phyloP scores from a whole-genome alignment of 2,888 invertebrate species.

The Dicycla oo region DNA sequence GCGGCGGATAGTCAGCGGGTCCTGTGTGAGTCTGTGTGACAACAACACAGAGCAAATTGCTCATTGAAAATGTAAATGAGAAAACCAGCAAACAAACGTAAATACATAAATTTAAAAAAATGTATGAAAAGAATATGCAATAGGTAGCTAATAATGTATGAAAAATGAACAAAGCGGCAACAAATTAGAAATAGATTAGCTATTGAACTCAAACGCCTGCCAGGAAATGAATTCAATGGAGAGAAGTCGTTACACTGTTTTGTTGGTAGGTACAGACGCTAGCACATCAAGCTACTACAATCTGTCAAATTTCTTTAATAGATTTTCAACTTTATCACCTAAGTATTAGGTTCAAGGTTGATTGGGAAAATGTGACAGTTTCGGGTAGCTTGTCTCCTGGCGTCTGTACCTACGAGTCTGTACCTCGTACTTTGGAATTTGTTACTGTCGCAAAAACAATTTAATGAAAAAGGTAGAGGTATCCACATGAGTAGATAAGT shows the following conservation, averaged over 20 bases:
- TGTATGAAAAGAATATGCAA: background rate
- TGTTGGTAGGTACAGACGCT: too few species aligned
- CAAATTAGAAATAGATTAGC: slow-evolving; percentile 28
- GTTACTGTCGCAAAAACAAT: slow-evolving; percentile 28
- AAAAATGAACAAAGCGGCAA: slow-evolving; percentile 18
- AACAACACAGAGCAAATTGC: background rate
- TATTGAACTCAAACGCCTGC: slow-evolving; percentile 20
- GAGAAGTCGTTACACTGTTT: slow-evolving; percentile 25
- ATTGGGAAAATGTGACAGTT: too few species aligned
- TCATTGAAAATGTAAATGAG: slow-evolving; percentile 3
- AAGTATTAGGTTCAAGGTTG: too few species aligned
- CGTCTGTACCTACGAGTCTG: too few species aligned
- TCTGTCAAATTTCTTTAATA: too few species aligned
- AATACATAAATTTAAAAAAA: background rate
- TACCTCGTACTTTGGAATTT: slow-evolving; percentile 12
- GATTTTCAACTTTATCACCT: too few species aligned
- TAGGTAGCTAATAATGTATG: background rate
- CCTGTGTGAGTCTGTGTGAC: too few species aligned
- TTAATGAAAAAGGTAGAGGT: background rate
- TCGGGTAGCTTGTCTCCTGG: too few species aligned
- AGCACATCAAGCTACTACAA: too few species aligned
- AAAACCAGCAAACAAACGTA: background rate
- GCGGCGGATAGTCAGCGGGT: too few species aligned
- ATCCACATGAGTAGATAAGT: background rate
- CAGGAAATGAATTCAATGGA: slow-evolving; percentile 34